A percentile compares a stretch with the other conserved stretches of the same genome.
Evolutionary conservation across 2,888 invertebrate genomes (phyloP).

Genomic region (Coecobrya sp.): DNA sequence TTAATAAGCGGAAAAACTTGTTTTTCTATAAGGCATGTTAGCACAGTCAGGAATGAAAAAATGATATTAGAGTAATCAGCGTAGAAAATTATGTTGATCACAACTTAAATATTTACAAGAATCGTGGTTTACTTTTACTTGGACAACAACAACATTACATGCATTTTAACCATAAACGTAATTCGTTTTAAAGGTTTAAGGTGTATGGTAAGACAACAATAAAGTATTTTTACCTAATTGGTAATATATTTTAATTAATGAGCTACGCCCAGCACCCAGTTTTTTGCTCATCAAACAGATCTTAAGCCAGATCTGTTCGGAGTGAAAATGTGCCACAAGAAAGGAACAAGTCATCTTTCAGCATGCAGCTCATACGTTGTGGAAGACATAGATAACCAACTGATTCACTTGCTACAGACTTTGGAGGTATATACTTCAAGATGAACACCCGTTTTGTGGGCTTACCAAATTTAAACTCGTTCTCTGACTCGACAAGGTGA

Average conservation of each 20-base stretch:
- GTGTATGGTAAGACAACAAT: neutral
- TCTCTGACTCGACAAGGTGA: slow-evolving; percentile 83
- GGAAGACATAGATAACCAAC: slow-evolving; percentile 87
- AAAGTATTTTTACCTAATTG: too few species aligned
- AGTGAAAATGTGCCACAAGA: slow-evolving; percentile 93
- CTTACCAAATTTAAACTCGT: slow-evolving; percentile 85
- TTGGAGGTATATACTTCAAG: slow-evolving; percentile 84
- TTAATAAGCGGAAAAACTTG: neutral
- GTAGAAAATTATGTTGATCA: neutral
- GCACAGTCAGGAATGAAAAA: neutral
- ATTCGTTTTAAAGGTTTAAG: neutral
- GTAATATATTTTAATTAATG: neutral
- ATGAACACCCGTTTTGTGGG: slow-evolving; percentile 85
- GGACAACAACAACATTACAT: neutral
- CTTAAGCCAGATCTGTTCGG: slow-evolving; percentile 80
- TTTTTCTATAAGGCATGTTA: neutral
- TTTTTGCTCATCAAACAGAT: neutral
- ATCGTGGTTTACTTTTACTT: neutral
- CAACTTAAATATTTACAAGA: neutral
- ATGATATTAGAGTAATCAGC: too few species aligned
- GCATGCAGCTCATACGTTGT: slow-evolving; percentile 91
- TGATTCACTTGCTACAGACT: slow-evolving; percentile 70
- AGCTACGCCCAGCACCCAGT: neutral
- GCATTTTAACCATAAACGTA: neutral
- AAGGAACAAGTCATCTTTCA: slow-evolving; percentile 91